Evolutionary conservation across 2,113 vertebrate genomes (phyloP).

Genomic region (Epinephelus lanceolatus): DNA sequence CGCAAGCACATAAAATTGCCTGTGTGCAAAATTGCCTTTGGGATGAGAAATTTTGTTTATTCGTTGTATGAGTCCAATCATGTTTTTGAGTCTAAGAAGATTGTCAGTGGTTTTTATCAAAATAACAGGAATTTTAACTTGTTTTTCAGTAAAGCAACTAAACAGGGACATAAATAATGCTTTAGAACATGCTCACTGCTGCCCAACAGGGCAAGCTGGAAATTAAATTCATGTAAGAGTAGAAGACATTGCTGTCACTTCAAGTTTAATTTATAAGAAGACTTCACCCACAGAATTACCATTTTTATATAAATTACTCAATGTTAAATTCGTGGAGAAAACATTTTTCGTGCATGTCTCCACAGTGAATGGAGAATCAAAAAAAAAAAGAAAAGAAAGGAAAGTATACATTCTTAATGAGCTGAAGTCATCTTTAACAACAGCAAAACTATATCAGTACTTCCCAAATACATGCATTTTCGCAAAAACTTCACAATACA

Average conservation of each 20-base stretch:
- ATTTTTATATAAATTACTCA: no score
- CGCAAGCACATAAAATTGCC: constrained; percentile 71
- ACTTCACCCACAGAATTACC: no score
- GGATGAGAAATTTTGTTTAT: constrained; percentile 73
- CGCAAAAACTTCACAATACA: no score
- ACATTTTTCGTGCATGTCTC: no score
- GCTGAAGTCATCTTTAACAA: no score
- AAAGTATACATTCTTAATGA: no score
- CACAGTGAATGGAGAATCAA: no score
- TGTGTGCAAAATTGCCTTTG: constrained; percentile 75
- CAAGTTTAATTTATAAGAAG: background rate
- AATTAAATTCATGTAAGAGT: background rate
- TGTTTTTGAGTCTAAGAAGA: constrained; percentile 60
- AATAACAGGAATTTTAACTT: constrained; percentile 60
- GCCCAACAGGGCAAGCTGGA: background rate
- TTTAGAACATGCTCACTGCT: background rate
- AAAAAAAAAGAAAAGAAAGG: no score
- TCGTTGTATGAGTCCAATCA: constrained; percentile 65
- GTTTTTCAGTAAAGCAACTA: constrained; percentile 56
- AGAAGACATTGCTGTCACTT: background rate
- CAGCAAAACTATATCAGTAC: no score
- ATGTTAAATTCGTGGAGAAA: no score
- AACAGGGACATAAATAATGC: constrained; percentile 1
- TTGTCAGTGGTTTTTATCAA: constrained; percentile 56
- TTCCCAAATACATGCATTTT: no score